Evolutionary conservation across 1,140 invertebrate species (phyloP), one percentile per base, ranked within the genome.

Genomic region (Atopsyche davidsoni): DNA sequence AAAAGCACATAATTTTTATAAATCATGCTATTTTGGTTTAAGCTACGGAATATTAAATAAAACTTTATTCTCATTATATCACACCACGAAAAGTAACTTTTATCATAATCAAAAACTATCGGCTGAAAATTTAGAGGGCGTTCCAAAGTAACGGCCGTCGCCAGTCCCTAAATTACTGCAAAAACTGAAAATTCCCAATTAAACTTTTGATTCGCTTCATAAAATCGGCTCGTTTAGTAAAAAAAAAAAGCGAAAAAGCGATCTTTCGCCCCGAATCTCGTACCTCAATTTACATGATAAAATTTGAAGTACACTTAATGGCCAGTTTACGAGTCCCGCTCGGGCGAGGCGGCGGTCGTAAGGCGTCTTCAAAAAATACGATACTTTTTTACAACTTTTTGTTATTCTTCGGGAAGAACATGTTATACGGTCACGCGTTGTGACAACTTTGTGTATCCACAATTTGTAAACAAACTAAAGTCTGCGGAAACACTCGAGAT

Each of bases 251-350:
- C 23, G 23, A 36, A 50, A 50, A 50, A 43, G 17, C n/a, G n/a
- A 18, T 35, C 21, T 16, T 1, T 10, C 7, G 7, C 36, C 32
- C 40, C 42, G 21, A 24, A 28, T 43, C 40, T 41, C 31, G 43
- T 46, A 41, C 51, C 54, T 47, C 48, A 34, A 56, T 56, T 56
- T 51, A 56, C 54, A 48, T 52, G 44, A 36, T 50, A 56, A 47
- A 51, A 51, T 51, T 52, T 50, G 44, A 56, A 51, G 49, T 43
- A 51, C 48, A 39, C 43, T 51, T 52, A 49, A 56, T 51, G 49
- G 25, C 21, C 38, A 56, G 43, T 51, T 56, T 56, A 47, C 53
- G 54, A 46, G 45, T 45, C 48, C 54, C 39, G 40, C 32, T 47
- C 39, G 49, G 52, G 49, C 38, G 34, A 48, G 39, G 38, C 32